Evolutionary conservation across 1,140 invertebrate genomes (phyloP).

Genomic region (Platorchestia sp.): DNA sequence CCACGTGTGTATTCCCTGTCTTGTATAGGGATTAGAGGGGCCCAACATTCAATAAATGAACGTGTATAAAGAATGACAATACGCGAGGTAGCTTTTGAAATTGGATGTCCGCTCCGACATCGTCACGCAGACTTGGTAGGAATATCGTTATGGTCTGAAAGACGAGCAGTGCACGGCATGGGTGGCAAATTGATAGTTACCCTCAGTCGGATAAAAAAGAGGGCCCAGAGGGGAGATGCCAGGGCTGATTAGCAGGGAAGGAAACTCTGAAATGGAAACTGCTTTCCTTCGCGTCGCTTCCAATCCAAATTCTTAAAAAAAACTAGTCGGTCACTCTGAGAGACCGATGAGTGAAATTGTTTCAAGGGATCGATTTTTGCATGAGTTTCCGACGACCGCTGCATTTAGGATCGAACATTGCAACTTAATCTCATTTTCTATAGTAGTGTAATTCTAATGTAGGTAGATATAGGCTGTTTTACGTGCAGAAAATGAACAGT

Average conservation of each 20-base stretch:
- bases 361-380: constrained; percentile 20
- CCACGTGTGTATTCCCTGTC: constrained; percentile 55
- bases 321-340: neutral
- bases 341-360: constrained; percentile 36
- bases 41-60: constrained; percentile 55
- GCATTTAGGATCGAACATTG: neutral
- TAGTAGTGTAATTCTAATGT: too few relatives aligned
- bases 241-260: constrained; percentile 54
- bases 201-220: constrained; percentile 44
- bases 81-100: neutral
- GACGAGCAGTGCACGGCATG: neutral
- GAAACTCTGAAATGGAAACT: constrained; percentile 54
- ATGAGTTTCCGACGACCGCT: neutral
- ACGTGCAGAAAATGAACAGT: too few relatives aligned
- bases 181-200: constrained; percentile 14
- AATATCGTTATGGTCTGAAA: neutral
- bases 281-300: constrained; percentile 41
- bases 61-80: constrained; percentile 55
- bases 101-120: neutral
- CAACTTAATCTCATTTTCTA: too few relatives aligned
- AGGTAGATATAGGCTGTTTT: too few relatives aligned
- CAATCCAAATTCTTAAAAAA: constrained; percentile 45
- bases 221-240: constrained; percentile 53
- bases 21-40: constrained; percentile 54
- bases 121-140: neutral